These are phyloP conservation scores for Pachyseris speciosa DNA, from an alignment of 64 coral and sea anemone genomes.

Conservation along the genomic window DNA sequence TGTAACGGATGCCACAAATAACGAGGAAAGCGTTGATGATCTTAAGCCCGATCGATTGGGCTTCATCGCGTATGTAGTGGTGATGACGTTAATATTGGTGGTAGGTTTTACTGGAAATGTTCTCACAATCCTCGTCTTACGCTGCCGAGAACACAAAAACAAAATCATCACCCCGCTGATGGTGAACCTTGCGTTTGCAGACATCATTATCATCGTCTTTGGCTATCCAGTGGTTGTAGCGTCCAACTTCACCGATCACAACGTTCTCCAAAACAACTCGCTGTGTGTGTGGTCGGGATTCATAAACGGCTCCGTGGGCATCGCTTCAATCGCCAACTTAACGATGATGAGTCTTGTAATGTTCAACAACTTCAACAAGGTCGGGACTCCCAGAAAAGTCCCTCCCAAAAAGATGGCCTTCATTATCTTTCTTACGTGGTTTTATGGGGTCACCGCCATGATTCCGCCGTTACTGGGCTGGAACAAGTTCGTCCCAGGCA, in stretches of 20 bases:
- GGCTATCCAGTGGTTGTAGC: conserved; percentile 69
- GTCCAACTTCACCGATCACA: conserved; percentile 33
- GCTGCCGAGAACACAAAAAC: conserved; percentile 35
- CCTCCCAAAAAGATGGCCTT: background rate
- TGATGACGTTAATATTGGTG: conserved; percentile 55
- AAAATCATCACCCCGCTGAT: conserved; percentile 76
- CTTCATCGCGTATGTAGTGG: conserved; percentile 10
- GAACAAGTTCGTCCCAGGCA: conserved; percentile 71
- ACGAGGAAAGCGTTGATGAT: background rate
- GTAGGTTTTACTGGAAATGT: conserved; percentile 65
- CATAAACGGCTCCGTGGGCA: conserved; percentile 68
- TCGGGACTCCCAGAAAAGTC: background rate
- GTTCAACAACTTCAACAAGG: background rate
- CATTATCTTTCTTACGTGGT: conserved; percentile 48
- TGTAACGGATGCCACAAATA: too few relatives aligned
- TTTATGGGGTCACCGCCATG: conserved; percentile 58
- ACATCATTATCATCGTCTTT: conserved; percentile 68
- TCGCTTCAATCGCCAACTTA: conserved; percentile 67
- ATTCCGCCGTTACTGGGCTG: conserved; percentile 68
- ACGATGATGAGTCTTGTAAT: conserved; percentile 64
- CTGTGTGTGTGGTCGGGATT: conserved; percentile 79
- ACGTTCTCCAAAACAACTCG: background rate
- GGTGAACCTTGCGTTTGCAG: conserved; percentile 49
- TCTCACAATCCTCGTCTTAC: conserved; percentile 49
- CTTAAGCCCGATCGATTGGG: background rate